Evolutionary conservation across 2,888 invertebrate species (phyloP).

Genomic region (Xanthia togata): DNA sequence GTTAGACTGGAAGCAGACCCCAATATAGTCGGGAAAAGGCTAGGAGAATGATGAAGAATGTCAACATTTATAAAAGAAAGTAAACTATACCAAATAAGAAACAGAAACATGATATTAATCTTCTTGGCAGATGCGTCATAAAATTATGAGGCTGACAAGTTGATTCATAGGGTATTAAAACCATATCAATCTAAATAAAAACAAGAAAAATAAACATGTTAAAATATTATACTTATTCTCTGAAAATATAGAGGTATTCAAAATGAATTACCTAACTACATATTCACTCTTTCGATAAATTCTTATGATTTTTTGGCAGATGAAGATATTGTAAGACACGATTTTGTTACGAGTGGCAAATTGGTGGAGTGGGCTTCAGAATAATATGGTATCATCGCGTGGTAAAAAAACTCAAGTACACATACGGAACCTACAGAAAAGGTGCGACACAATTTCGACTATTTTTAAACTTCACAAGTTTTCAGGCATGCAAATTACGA

Average conservation of each 20-base stretch:
- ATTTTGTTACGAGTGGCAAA: not conserved
- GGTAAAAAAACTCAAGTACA: not conserved
- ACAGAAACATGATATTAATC: not conserved
- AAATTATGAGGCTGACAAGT: slow-evolving; percentile 23
- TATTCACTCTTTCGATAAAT: not conserved
- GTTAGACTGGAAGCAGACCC: too few species aligned
- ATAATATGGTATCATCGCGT: not conserved
- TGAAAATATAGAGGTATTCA: slow-evolving; percentile 8
- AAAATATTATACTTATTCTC: not conserved
- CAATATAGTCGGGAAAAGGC: too few species aligned
- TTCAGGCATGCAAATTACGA: slow-evolving; percentile 62
- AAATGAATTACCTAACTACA: slow-evolving; percentile 25
- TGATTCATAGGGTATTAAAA: slow-evolving; percentile 55
- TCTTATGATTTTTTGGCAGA: not conserved
- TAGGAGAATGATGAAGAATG: too few species aligned
- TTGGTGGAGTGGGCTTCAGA: not conserved
- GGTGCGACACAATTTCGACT: slow-evolving; percentile 17
- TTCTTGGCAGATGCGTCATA: slow-evolving; percentile 26
- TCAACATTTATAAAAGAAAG: not conserved
- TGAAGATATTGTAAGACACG: not conserved
- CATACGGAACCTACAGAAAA: slow-evolving; percentile 40
- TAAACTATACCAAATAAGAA: slow-evolving; percentile 21
- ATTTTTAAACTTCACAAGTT: slow-evolving; percentile 51
- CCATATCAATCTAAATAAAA: slow-evolving; percentile 30
- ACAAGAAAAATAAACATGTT: not conserved